phyloP scores from a whole-genome alignment of 2,797 vertebrate genomes.

The Prionace glauca region DNA sequence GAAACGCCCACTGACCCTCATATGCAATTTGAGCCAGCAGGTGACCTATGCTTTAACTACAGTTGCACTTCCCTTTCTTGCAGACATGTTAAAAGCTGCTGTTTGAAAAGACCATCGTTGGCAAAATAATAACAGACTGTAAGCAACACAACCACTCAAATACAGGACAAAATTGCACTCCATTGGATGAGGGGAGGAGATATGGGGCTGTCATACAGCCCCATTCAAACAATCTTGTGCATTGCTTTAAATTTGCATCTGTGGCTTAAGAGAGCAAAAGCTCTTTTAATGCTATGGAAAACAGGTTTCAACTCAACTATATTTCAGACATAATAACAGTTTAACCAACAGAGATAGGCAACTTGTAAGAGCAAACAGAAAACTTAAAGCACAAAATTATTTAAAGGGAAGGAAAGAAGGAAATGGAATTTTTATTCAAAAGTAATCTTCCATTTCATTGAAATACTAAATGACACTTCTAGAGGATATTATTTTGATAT shows the following conservation, averaged over 20 bases:
- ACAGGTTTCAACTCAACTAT: neutral
- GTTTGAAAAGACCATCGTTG: neutral
- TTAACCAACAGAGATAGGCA: neutral
- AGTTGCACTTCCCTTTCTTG: neutral
- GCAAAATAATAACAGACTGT: neutral
- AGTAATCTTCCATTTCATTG: neutral
- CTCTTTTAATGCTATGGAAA: neutral
- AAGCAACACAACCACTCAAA: neutral
- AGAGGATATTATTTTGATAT: neutral
- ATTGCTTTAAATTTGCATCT: neutral
- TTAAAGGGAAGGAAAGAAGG: neutral
- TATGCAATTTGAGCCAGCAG: slow-evolving; percentile 6
- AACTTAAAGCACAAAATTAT: neutral
- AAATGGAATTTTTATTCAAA: neutral
- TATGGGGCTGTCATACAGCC: neutral
- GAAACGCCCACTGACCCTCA: neutral
- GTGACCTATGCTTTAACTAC: neutral
- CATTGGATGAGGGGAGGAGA: neutral
- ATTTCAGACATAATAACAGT: neutral
- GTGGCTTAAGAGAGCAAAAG: neutral
- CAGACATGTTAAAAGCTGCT: neutral
- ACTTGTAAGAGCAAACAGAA: neutral
- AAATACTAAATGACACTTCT: neutral
- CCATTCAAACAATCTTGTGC: neutral
- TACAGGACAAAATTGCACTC: neutral